These are phyloP conservation scores for Pemphigus obesinymphae DNA, from an alignment of 1,140 invertebrate species.

Conservation along the genomic window DNA sequence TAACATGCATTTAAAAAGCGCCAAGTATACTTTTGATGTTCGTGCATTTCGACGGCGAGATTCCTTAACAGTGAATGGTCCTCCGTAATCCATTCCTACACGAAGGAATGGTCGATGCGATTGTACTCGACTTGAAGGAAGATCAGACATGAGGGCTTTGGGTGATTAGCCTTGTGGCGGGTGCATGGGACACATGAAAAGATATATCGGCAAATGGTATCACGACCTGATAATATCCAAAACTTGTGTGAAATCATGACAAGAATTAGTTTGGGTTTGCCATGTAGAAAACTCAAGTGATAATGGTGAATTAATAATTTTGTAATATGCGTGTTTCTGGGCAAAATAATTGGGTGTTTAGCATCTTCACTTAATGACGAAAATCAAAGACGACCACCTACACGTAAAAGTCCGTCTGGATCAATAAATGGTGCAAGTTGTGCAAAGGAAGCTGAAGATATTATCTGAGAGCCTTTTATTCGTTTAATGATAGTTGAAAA, in stretches of 20 bases:
- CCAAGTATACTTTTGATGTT: too few relatives aligned
- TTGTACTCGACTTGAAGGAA: too few relatives aligned
- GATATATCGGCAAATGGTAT: not conserved
- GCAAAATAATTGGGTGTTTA: not conserved
- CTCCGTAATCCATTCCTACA: too few relatives aligned
- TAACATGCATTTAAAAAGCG: too few relatives aligned
- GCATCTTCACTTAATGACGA: not conserved
- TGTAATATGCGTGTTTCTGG: slow-evolving; percentile 35
- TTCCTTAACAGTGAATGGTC: too few relatives aligned
- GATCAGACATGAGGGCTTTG: too few relatives aligned
- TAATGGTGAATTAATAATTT: slow-evolving; percentile 45
- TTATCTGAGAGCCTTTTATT: not conserved
- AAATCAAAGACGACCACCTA: not conserved
- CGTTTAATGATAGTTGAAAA: not conserved
- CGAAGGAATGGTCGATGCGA: too few relatives aligned
- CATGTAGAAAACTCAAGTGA: slow-evolving; percentile 48
- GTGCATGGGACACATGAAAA: too few relatives aligned
- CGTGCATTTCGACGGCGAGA: too few relatives aligned
- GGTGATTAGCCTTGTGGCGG: too few relatives aligned
- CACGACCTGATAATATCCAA: not conserved
- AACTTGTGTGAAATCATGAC: not conserved
- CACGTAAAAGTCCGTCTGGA: not conserved
- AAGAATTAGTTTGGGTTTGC: slow-evolving; percentile 45
- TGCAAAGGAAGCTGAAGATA: not conserved
- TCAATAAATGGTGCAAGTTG: not conserved